Percentiles rank a stretch among this genome's conserved stretches.
phyloP scores from a whole-genome alignment of 2,113 vertebrate species.

The Eudyptes chrysolophus region DNA sequence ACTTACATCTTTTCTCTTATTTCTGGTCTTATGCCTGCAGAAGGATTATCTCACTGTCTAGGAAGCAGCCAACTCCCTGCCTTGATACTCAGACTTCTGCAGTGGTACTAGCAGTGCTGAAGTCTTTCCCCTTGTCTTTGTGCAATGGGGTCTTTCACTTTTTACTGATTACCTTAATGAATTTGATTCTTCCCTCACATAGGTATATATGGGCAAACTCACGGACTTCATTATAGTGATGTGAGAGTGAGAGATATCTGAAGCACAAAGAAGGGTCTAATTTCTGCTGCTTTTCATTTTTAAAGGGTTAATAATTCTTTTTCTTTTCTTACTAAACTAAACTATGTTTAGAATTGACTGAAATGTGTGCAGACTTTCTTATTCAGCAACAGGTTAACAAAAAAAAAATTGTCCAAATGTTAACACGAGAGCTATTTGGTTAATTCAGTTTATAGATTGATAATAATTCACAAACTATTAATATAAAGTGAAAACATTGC shows the following conservation, averaged over 20 bases:
- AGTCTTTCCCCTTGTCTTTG: neutral
- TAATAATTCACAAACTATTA: neutral
- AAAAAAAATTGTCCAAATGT: neutral
- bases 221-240: neutral
- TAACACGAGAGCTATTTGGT: neutral
- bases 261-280: neutral
- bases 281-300: neutral
- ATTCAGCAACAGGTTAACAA: neutral
- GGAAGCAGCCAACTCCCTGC: neutral
- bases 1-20: accelerated
- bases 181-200: neutral
- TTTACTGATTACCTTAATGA: neutral
- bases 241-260: neutral
- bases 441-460: neutral
- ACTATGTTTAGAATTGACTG: neutral
- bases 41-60: neutral
- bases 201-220: neutral
- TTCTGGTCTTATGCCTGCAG: neutral
- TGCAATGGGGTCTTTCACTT: neutral
- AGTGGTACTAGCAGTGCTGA: neutral
- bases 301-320: neutral
- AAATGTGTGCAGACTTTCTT: neutral
- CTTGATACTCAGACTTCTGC: neutral
- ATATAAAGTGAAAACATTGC: neutral
- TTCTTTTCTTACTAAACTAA: neutral